These are phyloP conservation scores for Dolomedes plantarius DNA, from an alignment of 2,888 invertebrate genomes.

Conservation along the genomic window DNA sequence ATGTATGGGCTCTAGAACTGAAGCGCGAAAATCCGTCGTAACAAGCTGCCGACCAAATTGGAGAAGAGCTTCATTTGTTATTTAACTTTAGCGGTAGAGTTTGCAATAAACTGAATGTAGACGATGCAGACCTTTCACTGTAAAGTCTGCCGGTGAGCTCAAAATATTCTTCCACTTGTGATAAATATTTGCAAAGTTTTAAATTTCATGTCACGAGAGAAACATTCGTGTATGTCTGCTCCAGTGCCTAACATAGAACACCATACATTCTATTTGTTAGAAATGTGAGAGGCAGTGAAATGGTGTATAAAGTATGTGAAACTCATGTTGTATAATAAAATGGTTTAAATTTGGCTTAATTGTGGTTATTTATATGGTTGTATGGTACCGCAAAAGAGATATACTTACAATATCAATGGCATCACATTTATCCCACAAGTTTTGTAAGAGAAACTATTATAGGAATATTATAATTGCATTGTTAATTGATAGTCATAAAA, in stretches of 20 bases:
- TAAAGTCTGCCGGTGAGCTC: not conserved
- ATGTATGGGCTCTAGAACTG: constrained; percentile 90
- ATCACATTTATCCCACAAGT: too few species aligned
- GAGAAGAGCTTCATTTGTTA: constrained; percentile 16
- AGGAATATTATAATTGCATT: too few species aligned
- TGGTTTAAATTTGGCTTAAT: not conserved
- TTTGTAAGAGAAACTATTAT: too few species aligned
- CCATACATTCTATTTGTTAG: not conserved
- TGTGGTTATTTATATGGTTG: too few species aligned
- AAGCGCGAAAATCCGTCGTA: constrained; percentile 73
- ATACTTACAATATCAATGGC: too few species aligned
- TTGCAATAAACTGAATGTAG: not conserved
- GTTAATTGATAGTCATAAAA: too few species aligned
- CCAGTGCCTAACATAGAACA: not conserved
- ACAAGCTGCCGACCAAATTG: not conserved
- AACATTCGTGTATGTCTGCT: not conserved
- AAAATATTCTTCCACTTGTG: not conserved
- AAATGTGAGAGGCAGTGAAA: not conserved
- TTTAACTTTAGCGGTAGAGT: not conserved
- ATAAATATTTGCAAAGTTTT: not conserved
- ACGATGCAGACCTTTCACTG: not conserved
- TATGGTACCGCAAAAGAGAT: too few species aligned
- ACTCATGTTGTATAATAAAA: not conserved
- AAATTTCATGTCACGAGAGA: not conserved
- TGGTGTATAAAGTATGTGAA: not conserved